Percentiles rank a stretch among this genome's conserved stretches.
These are phyloP conservation scores for Acomys russatus DNA, from an alignment of 2,797 vertebrate species.

Conservation along the genomic window DNA sequence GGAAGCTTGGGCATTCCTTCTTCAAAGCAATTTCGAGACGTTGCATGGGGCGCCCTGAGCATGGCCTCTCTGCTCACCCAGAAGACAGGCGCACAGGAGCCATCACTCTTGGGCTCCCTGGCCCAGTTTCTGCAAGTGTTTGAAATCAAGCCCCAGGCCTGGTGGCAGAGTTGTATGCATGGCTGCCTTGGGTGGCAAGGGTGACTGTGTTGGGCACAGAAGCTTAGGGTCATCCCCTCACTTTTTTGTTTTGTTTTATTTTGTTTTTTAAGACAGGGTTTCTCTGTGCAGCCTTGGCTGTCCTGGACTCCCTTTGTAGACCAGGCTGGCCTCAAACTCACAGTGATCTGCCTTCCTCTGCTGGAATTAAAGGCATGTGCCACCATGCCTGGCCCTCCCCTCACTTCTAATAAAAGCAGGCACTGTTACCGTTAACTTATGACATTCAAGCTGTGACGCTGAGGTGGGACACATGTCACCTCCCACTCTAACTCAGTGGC, in stretches of 20 bases:
- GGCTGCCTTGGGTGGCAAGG: background rate
- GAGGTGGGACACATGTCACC: background rate
- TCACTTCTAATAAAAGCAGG: background rate
- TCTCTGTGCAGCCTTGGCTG: too few relatives aligned
- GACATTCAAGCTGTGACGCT: background rate
- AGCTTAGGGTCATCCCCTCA: background rate
- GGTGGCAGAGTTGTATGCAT: background rate
- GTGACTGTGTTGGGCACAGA: background rate
- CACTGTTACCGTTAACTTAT: background rate
- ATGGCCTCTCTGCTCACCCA: background rate
- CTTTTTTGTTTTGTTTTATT: too few relatives aligned
- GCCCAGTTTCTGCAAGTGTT: background rate
- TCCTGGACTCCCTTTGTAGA: too few relatives aligned
- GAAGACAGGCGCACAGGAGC: background rate
- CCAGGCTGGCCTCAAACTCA: too few relatives aligned
- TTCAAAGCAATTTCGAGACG: background rate
- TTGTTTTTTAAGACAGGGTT: too few relatives aligned
- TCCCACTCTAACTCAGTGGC: background rate
- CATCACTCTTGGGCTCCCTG: background rate
- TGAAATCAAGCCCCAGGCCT: background rate
- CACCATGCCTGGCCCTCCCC: too few relatives aligned
- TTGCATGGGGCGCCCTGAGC: background rate
- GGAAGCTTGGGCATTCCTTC: background rate
- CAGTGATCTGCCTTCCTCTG: too few relatives aligned
- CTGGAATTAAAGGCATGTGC: too few relatives aligned